Conservation (phyloP, 2,888 invertebrate species). For the Anoplius nigerrimus region DNA sequence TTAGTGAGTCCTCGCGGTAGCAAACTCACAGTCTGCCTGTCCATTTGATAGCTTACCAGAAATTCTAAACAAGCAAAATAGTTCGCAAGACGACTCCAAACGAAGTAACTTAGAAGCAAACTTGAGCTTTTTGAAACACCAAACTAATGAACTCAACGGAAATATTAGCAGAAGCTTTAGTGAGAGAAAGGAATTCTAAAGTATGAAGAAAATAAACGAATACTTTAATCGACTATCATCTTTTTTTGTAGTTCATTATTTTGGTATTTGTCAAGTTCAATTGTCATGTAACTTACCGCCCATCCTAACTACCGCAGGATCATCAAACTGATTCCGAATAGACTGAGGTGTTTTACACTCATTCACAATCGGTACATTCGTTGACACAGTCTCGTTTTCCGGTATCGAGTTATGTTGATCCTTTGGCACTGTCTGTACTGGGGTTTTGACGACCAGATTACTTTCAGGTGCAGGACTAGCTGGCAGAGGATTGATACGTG, state of each 20-base stretch:
- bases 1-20: constrained; percentile 94
- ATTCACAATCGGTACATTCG: constrained; percentile 19
- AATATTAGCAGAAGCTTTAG: too few relatives aligned
- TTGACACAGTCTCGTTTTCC: constrained; percentile 27
- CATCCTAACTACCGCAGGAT: constrained; percentile 83
- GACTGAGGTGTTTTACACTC: constrained; percentile 31
- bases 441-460: constrained; percentile 23
- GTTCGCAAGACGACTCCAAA: neutral
- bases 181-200: too few relatives aligned
- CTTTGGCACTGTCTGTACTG: constrained; percentile 31
- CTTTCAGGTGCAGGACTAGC: constrained; percentile 37
- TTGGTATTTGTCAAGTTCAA: neutral
- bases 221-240: too few relatives aligned
- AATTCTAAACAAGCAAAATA: constrained; percentile 79
- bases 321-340: constrained; percentile 75
- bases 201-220: too few relatives aligned
- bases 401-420: constrained; percentile 24
- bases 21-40: constrained; percentile 86
- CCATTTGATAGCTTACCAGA: constrained; percentile 84
- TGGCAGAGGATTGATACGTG: constrained; percentile 61
- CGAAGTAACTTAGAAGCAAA: neutral
- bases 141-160: neutral
- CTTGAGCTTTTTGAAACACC: neutral
- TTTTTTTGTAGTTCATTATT: neutral
- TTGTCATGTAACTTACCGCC: constrained; percentile 78